These are phyloP conservation scores for Tenebrio molitor DNA, from an alignment of 1,140 invertebrate genomes.

Conservation along the genomic window DNA sequence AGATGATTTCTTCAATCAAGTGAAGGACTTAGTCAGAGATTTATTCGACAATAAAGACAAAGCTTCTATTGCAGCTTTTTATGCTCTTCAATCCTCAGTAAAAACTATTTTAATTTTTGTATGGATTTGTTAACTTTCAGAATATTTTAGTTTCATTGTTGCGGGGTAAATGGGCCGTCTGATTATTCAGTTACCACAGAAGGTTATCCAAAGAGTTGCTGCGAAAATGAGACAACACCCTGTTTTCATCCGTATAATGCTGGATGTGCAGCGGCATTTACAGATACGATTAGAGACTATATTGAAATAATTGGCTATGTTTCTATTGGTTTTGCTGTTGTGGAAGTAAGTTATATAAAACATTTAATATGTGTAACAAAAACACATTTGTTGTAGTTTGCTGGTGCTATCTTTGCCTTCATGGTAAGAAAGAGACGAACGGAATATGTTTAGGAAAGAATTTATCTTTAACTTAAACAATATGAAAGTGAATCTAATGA, in stretches of 20 bases:
- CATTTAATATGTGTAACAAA: background rate
- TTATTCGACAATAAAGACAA: background rate
- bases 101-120: background rate
- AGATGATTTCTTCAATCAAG: background rate
- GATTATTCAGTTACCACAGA: constrained; percentile 4
- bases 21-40: background rate
- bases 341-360: constrained; percentile 5
- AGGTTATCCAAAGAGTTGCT: background rate
- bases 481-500: too few species aligned
- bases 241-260: background rate
- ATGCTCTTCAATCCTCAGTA: background rate
- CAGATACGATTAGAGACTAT: background rate
- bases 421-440: constrained; percentile 9
- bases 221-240: background rate
- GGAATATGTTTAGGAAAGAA: too few species aligned
- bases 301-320: constrained; percentile 5
- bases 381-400: background rate
- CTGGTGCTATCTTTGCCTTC: background rate
- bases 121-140: background rate
- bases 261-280: constrained; percentile 1
- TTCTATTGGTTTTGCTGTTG: constrained; percentile 1
- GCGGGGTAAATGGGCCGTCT: background rate
- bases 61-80: background rate
- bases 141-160: constrained; percentile 23
- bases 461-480: too few species aligned